Base-by-base conservation (phyloP, 2,113 vertebrate species). In the Misgurnus anguillicaudatus region DNA sequence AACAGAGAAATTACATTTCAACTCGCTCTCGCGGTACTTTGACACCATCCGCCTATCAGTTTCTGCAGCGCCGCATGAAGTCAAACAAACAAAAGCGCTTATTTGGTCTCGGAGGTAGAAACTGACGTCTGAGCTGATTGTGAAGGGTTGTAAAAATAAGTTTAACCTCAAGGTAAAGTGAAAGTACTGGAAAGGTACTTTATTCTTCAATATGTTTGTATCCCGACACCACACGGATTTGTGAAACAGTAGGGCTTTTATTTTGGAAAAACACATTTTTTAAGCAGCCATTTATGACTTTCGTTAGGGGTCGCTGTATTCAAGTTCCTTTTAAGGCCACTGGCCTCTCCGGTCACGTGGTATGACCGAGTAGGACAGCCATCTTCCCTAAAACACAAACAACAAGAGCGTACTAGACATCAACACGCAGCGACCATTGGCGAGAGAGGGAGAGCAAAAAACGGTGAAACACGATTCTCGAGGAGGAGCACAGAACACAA, bases 371-470 rank as follows among this genome's bases (percentile, higher is more conserved):
- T 89, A 93, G 89, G 90, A 91, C 94, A 92, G 94, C 94, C 94
- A 95, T 95, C 92, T 95, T 95, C 94, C 71, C 93, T 91, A 92
- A 94, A 93, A 95, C 94, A 94, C 94, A 95, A 95, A 95, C 94
- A 94, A 91, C 92, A 92, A 92, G 92, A 91, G 80, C 89, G 90
- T 90, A 90, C 88, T 74, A 91, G 88, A 90, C 78, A 91, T 86
- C 86, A 90, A 91, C 89, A 91, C 92, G 88, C 89, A 90, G 88
- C 91, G 91, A 89, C 89, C 89, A 87, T 90, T 81, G 91, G 91
- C 88, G 89, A 85, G 90, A 87, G 86, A 89, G 90, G 88, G 88
- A 85, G 90, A 87, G 86, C 77, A 83, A 82, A 84, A 79, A 84
- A 89, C 51, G 6, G 39, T 76, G 64, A 13, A 83, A 61, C 86